A percentile compares a stretch with the other conserved stretches of the same genome.
phyloP scores from a whole-genome alignment of 2,888 invertebrate species.

The Serrognathus titanus region DNA sequence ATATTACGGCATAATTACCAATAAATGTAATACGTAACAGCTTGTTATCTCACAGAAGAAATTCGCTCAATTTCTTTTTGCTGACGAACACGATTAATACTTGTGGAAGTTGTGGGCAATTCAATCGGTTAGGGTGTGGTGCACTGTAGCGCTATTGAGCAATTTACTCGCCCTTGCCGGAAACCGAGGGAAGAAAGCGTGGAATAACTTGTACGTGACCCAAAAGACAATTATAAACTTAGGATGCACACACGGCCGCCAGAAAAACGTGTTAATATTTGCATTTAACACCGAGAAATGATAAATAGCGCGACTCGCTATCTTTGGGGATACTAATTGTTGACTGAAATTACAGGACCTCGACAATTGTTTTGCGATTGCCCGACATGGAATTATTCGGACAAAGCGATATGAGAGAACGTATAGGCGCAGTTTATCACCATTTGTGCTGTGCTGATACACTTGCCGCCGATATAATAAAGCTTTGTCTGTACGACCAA shows the following conservation, averaged over 20 bases:
- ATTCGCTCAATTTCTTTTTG: not conserved
- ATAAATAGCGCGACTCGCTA: too few species aligned
- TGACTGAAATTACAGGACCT: too few species aligned
- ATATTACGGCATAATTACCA: constrained; percentile 12
- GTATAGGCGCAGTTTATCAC: constrained; percentile 43
- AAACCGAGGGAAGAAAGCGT: constrained; percentile 17
- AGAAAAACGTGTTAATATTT: constrained; percentile 10
- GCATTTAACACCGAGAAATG: not conserved
- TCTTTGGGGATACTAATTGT: too few species aligned
- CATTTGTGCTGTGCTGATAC: constrained; percentile 37
- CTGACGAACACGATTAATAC: not conserved
- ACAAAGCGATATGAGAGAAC: constrained; percentile 38
- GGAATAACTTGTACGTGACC: constrained; percentile 28
- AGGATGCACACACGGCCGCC: constrained; percentile 3
- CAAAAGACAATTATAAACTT: constrained; percentile 23
- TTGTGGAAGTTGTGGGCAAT: not conserved
- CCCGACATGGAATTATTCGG: constrained; percentile 2
- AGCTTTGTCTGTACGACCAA: constrained; percentile 48
- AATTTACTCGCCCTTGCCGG: constrained; percentile 28
- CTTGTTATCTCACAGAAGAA: not conserved
- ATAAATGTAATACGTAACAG: not conserved
- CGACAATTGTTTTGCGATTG: too few species aligned
- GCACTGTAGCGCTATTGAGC: constrained; percentile 22
- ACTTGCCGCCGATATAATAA: constrained; percentile 38
- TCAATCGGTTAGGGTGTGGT: constrained; percentile 8